Evolutionary conservation across 2,888 invertebrate species (phyloP).

Genomic region (Oxyscelio sp.): DNA sequence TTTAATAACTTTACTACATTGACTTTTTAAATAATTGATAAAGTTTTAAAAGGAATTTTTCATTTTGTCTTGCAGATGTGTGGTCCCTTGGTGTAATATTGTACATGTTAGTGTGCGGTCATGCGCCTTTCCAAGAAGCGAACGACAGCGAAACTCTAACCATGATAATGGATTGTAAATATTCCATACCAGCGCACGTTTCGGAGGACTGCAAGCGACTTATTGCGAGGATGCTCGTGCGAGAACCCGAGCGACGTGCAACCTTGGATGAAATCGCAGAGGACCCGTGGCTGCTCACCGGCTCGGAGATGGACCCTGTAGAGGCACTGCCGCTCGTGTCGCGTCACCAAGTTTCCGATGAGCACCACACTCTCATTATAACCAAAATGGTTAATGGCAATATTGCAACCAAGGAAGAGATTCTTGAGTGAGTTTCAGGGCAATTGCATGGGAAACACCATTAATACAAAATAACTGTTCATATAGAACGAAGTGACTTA

Average conservation of each 20-base stretch:
- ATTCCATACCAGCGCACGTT: constrained; percentile 96
- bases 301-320: constrained; percentile 88
- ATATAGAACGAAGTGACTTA: too few species aligned
- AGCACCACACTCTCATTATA: constrained; percentile 96
- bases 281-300: constrained; percentile 94
- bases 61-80: constrained; percentile 91
- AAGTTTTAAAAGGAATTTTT: too few species aligned
- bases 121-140: constrained; percentile 99
- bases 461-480: too few species aligned
- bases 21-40: too few species aligned
- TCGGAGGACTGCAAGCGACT: constrained; percentile 95
- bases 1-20: too few species aligned
- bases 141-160: constrained; percentile 99
- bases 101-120: constrained; percentile 99
- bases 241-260: constrained; percentile 97
- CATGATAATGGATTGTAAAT: constrained; percentile 99
- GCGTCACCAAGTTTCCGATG: constrained; percentile 96
- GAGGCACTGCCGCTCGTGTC: constrained; percentile 95
- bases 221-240: constrained; percentile 97
- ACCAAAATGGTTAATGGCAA: constrained; percentile 98
- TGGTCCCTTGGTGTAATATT: constrained; percentile 99
- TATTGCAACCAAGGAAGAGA: constrained; percentile 98
- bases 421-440: constrained; percentile 94
- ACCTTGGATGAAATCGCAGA: constrained; percentile 95
- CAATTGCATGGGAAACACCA: too few species aligned